Percentiles rank a stretch among this genome's conserved stretches.
These are phyloP conservation scores for Oscheius sp. DNA, from an alignment of 2,888 invertebrate genomes.

Conservation along the genomic window DNA sequence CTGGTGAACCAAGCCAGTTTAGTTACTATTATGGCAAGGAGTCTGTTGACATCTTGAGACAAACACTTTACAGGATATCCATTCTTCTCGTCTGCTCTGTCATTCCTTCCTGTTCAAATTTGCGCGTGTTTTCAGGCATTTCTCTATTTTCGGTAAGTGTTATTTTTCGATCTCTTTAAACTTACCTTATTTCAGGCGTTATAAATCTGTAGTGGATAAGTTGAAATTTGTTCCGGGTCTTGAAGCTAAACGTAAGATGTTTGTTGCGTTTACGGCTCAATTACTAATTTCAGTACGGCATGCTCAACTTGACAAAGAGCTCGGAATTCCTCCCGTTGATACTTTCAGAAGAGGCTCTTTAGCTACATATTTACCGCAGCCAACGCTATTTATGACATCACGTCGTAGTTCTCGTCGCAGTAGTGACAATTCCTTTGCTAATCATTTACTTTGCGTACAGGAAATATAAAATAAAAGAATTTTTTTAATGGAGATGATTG, in stretches of 20 bases:
- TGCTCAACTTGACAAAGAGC: constrained; percentile 63
- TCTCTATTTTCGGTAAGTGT: constrained; percentile 60
- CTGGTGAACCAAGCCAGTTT: constrained; percentile 70
- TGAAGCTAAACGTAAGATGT: constrained; percentile 51
- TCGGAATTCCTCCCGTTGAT: constrained; percentile 62
- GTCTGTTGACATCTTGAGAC: neutral
- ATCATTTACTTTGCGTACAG: constrained; percentile 41
- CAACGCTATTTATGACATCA: constrained; percentile 42
- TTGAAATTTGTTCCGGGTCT: constrained; percentile 60
- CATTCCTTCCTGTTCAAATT: constrained; percentile 69
- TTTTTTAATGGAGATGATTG: neutral
- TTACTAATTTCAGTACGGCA: constrained; percentile 51
- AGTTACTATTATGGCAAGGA: constrained; percentile 63
- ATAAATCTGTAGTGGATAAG: constrained; percentile 61
- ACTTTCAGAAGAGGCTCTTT: constrained; percentile 56
- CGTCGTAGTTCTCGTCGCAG: constrained; percentile 49
- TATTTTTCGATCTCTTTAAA: neutral
- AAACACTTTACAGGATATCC: constrained; percentile 59
- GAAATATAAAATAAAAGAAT: constrained; percentile 25
- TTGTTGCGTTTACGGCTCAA: constrained; percentile 2
- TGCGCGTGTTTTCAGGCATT: constrained; percentile 68
- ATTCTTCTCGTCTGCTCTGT: constrained; percentile 67
- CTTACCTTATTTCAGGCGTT: constrained; percentile 45
- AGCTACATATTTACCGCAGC: constrained; percentile 61
- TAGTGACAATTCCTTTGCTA: constrained; percentile 55